Evolutionary conservation across 2,888 invertebrate genomes (phyloP), one percentile per base, ranked within the genome.

Genomic region (Harpalus rubripes): DNA sequence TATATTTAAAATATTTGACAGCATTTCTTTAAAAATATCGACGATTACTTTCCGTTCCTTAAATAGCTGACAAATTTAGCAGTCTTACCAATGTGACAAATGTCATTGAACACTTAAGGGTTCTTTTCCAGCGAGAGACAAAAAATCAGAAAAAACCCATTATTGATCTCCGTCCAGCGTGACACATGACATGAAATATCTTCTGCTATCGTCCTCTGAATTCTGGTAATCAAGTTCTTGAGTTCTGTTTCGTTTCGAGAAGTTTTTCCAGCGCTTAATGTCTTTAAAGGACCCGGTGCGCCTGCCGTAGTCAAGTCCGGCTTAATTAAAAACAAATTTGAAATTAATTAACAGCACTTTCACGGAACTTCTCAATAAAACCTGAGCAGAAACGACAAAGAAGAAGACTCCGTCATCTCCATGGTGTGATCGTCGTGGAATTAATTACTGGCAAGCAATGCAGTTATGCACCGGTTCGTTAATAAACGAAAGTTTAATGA

Each of bases 301-400:
- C 52, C 74, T 78, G 32, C 18, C 58, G n/a, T 15, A 15, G 78
- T 18, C 61, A 59, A 39, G 78, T 52, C 76, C 32, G 16, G n/a
- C 63, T 84, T 84, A 84, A 84, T 84, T 84, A 84, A 84, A 84
- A 84, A 84, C 84, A 84, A 78, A 78, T 84, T 84, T 84, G 84
- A 84, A 84, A 84, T 84, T 84, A 84, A 84, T 84, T 84, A 84
- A 84, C 78, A 78, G 78, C 81, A 61, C 59, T 80, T 80, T 80
- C 78, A 76, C 52, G 76, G 10, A 76, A 52, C 41, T 72, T 76
- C 76, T 76, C 76, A 76, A 76, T 76, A 76, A 76, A 76, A 72
- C 52, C 52, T 52, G 52, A 32, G 44, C 72, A 3, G 44, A 39
- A 26, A n/a, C 18, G 76, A 52, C 52, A 52, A 16, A 52, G 76